Conservation (phyloP, 2,888 invertebrate species). For the Linnaemya vulpina region DNA sequence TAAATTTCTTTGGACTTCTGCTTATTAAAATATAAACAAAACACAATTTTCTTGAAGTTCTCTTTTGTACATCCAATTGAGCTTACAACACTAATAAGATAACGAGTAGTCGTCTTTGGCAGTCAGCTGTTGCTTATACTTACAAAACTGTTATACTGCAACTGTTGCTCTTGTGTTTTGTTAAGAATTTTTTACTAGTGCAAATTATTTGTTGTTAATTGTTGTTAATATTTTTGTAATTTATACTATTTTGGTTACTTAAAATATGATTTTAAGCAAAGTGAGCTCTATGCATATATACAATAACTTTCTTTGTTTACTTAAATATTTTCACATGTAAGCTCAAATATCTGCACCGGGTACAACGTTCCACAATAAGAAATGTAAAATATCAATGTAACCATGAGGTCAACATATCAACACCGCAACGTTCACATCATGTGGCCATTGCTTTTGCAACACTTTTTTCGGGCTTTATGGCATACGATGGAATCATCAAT, state of each 20-base stretch:
- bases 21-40: conserved; percentile 44
- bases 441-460: conserved; percentile 44
- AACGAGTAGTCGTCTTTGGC: conserved; percentile 4
- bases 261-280: conserved; percentile 55
- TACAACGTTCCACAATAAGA: neutral
- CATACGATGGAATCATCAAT: conserved; percentile 79
- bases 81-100: conserved; percentile 3
- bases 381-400: conserved; percentile 1
- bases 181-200: neutral
- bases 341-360: neutral
- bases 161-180: conserved; percentile 21
- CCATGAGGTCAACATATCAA: neutral
- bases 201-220: neutral
- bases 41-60: conserved; percentile 9
- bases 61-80: neutral
- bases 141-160: conserved; percentile 34
- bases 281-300: conserved; percentile 33
- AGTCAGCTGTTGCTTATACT: conserved; percentile 29
- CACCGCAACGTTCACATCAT: conserved; percentile 3
- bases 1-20: neutral
- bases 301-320: neutral
- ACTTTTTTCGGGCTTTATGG: conserved; percentile 59
- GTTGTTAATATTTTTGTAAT: neutral
- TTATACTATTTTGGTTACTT: neutral
- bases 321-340: conserved; percentile 22